Percentiles rank a stretch among this genome's conserved stretches.
Conservation (phyloP, 92 coral and sea anemone species). For the Isaurus tuberculatus region DNA sequence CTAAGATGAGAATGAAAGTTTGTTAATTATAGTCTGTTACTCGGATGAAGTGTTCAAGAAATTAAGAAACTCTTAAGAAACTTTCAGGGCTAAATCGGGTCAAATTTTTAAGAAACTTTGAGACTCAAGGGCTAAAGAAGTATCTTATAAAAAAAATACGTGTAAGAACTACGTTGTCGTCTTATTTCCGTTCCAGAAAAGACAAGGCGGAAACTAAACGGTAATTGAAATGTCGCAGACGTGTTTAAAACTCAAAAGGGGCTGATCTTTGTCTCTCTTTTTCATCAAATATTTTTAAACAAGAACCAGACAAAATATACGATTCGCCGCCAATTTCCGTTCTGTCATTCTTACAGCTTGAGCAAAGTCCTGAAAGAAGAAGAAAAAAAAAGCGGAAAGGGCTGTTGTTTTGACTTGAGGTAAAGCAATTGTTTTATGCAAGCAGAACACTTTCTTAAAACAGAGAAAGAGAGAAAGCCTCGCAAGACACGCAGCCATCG, state of each 20-base stretch:
- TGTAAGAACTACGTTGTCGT: too few relatives aligned
- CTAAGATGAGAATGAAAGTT: too few relatives aligned
- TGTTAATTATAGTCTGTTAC: too few relatives aligned
- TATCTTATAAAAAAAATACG: too few relatives aligned
- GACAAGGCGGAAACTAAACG: neutral
- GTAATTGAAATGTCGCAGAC: neutral
- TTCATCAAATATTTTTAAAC: conserved; percentile 6
- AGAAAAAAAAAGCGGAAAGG: neutral
- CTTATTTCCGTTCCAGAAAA: too few relatives aligned
- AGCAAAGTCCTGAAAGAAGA: neutral
- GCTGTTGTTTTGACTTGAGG: conserved; percentile 8
- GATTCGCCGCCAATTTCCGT: conserved; percentile 25
- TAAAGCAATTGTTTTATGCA: neutral
- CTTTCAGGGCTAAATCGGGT: too few relatives aligned
- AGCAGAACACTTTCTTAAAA: neutral
- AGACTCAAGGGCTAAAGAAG: too few relatives aligned
- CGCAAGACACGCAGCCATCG: neutral
- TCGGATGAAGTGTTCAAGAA: too few relatives aligned
- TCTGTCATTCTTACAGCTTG: conserved; percentile 2
- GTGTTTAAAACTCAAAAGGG: neutral
- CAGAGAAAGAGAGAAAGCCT: neutral
- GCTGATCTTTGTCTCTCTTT: neutral
- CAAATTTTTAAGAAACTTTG: too few relatives aligned
- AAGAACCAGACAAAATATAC: conserved; percentile 25
- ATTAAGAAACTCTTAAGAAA: too few relatives aligned